phyloP scores from a whole-genome alignment of 2,113 vertebrate genomes.

The Eurypyga helias region DNA sequence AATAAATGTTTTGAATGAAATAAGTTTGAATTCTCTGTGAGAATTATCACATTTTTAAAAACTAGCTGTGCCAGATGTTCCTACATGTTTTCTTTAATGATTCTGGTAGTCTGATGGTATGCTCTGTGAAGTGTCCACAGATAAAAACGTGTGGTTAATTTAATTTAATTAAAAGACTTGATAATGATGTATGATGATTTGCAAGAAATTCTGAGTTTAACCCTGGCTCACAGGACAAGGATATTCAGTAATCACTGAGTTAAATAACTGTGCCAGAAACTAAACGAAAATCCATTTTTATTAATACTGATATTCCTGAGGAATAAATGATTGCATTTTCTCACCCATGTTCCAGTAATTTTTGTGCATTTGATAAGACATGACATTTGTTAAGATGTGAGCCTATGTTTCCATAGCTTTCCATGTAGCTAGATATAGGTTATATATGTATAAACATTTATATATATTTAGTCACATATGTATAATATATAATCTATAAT shows the following conservation, averaged over 20 bases:
- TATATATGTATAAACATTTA: neutral
- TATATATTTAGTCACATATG: neutral
- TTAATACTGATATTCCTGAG: neutral
- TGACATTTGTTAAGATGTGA: neutral
- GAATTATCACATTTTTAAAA: neutral
- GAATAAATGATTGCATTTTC: neutral
- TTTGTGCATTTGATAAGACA: neutral
- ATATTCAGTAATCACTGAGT: neutral
- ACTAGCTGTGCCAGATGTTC: neutral
- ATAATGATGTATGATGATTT: neutral
- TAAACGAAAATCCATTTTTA: neutral
- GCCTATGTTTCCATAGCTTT: neutral
- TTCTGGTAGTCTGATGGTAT: neutral
- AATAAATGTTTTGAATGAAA: neutral
- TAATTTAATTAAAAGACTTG: neutral
- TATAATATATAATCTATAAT: neutral
- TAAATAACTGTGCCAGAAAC: constrained; percentile 20
- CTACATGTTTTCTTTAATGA: neutral
- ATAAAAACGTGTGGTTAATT: neutral
- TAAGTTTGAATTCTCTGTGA: neutral
- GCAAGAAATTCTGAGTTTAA: neutral
- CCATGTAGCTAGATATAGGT: neutral
- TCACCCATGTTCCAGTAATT: neutral
- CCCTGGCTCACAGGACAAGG: neutral
- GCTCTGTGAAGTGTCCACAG: neutral